Evolutionary conservation across 2,888 invertebrate species (phyloP), one percentile per base, ranked within the genome.

Genomic region (Hyalella azteca): DNA sequence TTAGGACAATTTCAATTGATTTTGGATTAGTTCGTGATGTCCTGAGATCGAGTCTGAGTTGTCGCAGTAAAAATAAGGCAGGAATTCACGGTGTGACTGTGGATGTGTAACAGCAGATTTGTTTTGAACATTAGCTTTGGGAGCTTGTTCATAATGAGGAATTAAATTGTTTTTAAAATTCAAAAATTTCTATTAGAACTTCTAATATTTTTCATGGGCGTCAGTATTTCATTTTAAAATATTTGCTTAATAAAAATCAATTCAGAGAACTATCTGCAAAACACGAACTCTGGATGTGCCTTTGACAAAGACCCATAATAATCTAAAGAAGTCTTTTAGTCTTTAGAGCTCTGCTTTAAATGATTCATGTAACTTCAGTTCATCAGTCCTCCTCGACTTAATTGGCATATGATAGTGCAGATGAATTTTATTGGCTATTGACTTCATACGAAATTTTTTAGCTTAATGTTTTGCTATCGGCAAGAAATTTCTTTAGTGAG

Each of bases 1-100:
- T 45, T 45, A 15, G 11, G 45, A 45, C 9, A 15, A 15, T 11
- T 66, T 66, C 36, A 66, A 66, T 66, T 66, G 36, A 66, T 66
- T 66, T 66, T 11, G 66, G 66, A 66, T 66, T 66, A 66, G 66
- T 9, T 66, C 66, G 66, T 66, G 66, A 29, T 29, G 66, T 11
- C 11, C 36, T 36, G 39, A 36, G 66, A 36, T 36, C 36, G 36
- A 36, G 39, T 66, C 15, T 11, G 19, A 15, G 36, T 66, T 45
- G 11, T 59, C 32, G 7, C 15, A 66, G 19, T 3, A 15, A 36
- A 66, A 66, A 36, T 36, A 66, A 36, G 1, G 7, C 32, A 66
- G 29, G 66, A n/a, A 36, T 66, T 36, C 66, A 7, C 7, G 66
- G 36, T 22, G 19, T 66, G 39, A 36, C n/a, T 66, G 66, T 36